Base-by-base conservation (phyloP, 92 coral and sea anemone species). In the Epizoanthus rinbou region DNA sequence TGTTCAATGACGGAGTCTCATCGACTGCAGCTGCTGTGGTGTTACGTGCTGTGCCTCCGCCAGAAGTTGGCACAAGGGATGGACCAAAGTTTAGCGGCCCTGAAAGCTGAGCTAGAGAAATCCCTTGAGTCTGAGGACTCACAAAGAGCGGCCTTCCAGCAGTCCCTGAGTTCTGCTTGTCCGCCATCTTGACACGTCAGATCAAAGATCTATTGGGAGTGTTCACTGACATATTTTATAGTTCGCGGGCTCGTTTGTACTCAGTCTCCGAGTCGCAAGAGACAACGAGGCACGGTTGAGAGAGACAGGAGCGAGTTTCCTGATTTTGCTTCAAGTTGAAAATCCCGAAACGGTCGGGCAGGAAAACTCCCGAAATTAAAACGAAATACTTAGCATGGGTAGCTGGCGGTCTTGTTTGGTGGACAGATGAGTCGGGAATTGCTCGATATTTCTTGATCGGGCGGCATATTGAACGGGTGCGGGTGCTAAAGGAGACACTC, bases 121-220 rank as follows among this genome's bases (percentile, higher is more conserved):
- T 84, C 43, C 94, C 97, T 31, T 91, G 94, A 67, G 86, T 83
- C 56, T 86, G 76, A 57, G 88, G 73, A 57, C 88, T 90, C 80
- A 84, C 17, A 54, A 84, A 86, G 16, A 80, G 47, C 18, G 88
- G 88, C 80, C 92, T 91, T 66, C 89, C 91, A 7, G 86, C 33
- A 7, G 84, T 73, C 18, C 83, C 85, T 39, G 67, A 71, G 45
- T 66, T 64, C 89, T 87, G 91, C 84, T 92, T 88, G 92, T 96
- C 98, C 99, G 99, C 98, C 99, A 96, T 96, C 87, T 96, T 96
- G 99, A 94, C 97, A 96, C 96, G 97, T 93, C 97, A 93, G 91
- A 85, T 56, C 84, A 80, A 81, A 56, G 80, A 63, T 13, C 65
- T 52, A 41, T 21, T 59, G 81, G 69, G 81, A 37, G 21, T 58